Base-by-base conservation (phyloP, 2,888 invertebrate species). In the Trachelus stipa region DNA sequence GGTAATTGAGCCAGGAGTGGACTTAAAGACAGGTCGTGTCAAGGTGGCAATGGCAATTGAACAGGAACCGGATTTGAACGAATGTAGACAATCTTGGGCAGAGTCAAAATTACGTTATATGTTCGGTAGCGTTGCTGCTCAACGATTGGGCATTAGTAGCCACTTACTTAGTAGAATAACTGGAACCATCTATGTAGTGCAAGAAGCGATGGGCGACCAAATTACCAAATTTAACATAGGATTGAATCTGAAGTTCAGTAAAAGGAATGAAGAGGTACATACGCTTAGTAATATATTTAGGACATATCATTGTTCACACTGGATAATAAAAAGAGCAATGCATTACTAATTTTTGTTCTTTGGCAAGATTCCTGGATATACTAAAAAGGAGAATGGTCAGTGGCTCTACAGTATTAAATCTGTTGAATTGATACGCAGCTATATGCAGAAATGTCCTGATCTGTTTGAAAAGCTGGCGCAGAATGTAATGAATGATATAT, bases 171-270 rank as follows among this genome's bases (percentile, higher is more conserved):
- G 97, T 0, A 94, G 98, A 12, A 94, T 99, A 77, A 98, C 98
- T 0, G 98, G 98, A 1, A 94, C 96, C 0, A 93, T 99, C 75
- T 94, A 95, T 81, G 93, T 98, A 1, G 91, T 94, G 1, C 86
- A 88, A 11, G 94, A 94, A 0, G 90, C 93, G 4, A 92, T 92
- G 0, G 93, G 93, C 68, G 91, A 90, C 15, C 78, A 79, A n/a
- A 87, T 92, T 75, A 92, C 91, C 83, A 95, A 94, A 88, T 90
- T 95, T 30, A 98, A 98, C 90, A 93, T 99, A 37, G 99, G 99
- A 0, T 93, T 99, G 73, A 97, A 98, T 90, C 93, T 99, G 34
- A 99, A 99, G 92, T 97, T 96, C 88, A 97, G 96, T 81, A 97
- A 97, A 89, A 94, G 91, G 33, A 94, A 94, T 84, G 93, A 94